phyloP scores from a whole-genome alignment of 1,140 invertebrate species.

The Rhynchophorus ferrugineus region DNA sequence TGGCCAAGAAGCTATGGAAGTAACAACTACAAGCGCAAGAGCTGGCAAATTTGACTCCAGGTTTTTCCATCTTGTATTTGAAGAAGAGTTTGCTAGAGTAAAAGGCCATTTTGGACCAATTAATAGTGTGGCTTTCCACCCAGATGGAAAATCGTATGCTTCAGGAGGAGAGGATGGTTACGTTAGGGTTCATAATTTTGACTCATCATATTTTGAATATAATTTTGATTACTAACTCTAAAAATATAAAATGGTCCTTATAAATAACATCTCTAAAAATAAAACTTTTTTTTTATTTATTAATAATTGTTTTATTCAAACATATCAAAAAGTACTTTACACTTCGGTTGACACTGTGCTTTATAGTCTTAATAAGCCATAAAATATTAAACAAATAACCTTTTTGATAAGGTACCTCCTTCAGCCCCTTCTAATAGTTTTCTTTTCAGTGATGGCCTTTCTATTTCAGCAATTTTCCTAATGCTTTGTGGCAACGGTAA shows the following conservation, averaged over 20 bases:
- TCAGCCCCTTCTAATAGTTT: conserved; percentile 64
- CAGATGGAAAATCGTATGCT: conserved; percentile 93
- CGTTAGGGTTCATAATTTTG: conserved; percentile 91
- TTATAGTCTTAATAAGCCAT: neutral
- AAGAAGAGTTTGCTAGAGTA: conserved; percentile 96
- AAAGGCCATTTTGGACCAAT: conserved; percentile 99
- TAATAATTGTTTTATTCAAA: neutral
- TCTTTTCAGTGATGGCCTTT: conserved; percentile 65
- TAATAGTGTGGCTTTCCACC: conserved; percentile 97
- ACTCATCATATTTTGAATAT: conserved; percentile 94
- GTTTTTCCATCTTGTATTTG: conserved; percentile 98
- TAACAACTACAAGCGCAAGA: conserved; percentile 92
- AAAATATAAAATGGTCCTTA: neutral
- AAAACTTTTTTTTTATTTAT: neutral
- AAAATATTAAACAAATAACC: conserved; percentile 41
- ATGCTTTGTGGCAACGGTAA: conserved; percentile 69
- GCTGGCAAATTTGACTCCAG: conserved; percentile 97
- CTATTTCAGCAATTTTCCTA: conserved; percentile 48
- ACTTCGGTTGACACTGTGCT: neutral
- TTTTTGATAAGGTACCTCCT: conserved; percentile 58
- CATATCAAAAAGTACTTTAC: neutral
- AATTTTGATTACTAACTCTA: conserved; percentile 72
- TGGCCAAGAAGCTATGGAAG: conserved; percentile 98
- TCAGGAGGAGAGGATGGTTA: conserved; percentile 99
- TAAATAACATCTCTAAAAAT: neutral